Percentiles rank a stretch among this genome's conserved stretches.
phyloP scores from a whole-genome alignment of 92 coral and sea anemone genomes.

The Parazoanthus darwini region DNA sequence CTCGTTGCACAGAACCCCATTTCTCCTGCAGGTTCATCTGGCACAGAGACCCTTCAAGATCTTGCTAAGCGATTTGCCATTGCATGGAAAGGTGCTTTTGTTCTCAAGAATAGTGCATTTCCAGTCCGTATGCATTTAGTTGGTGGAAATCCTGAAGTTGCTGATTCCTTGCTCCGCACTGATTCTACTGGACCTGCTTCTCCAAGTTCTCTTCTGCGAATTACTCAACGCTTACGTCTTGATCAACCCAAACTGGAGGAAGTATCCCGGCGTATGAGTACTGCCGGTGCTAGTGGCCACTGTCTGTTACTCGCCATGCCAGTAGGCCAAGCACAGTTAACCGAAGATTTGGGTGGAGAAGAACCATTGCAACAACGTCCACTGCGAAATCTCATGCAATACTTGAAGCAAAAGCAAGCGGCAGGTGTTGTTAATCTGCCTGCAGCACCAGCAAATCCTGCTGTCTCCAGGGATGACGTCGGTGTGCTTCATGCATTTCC shows the following conservation, averaged over 20 bases:
- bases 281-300: constrained; percentile 98
- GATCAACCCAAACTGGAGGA: constrained; percentile 99
- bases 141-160: constrained; percentile 99
- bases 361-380: constrained; percentile 97
- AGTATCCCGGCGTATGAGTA: constrained; percentile 97
- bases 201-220: constrained; percentile 85
- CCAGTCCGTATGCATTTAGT: constrained; percentile 99
- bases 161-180: constrained; percentile 90
- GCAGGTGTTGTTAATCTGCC: constrained; percentile 99
- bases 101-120: constrained; percentile 98
- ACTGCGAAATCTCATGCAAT: constrained; percentile 96
- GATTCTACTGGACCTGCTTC: constrained; percentile 74
- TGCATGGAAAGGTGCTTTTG: constrained; percentile 99
- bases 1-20: constrained; percentile 55
- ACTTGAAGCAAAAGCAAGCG: constrained; percentile 99
- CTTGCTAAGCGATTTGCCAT: constrained; percentile 99
- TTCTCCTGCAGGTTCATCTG: constrained; percentile 55
- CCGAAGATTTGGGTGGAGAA: constrained; percentile 77
- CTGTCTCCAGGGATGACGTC: constrained; percentile 81
- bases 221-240: constrained; percentile 98
- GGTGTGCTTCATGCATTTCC: constrained; percentile 99
- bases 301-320: constrained; percentile 99
- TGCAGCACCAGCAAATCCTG: constrained; percentile 71
- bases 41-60: constrained; percentile 96
- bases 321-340: constrained; percentile 86